phyloP scores from a whole-genome alignment of 2,888 invertebrate genomes.

The Osedax fenrisi region DNA sequence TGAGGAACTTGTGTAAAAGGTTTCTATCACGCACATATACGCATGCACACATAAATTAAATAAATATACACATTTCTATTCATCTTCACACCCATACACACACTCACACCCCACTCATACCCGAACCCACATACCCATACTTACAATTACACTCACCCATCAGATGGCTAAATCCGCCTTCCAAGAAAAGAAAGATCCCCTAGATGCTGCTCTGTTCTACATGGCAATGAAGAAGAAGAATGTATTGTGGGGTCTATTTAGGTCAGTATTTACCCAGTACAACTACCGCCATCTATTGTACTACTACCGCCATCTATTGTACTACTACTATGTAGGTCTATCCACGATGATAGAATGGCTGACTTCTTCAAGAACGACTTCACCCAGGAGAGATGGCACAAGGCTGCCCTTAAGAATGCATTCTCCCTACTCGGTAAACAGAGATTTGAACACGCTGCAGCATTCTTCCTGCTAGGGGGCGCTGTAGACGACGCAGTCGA shows the following conservation, averaged over 20 bases:
- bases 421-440: slow-evolving; percentile 85
- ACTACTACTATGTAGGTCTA: slow-evolving; percentile 55
- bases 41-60: no score
- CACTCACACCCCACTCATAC: no score
- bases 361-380: slow-evolving; percentile 90
- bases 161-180: slow-evolving; percentile 80
- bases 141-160: neutral
- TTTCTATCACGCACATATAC: no score
- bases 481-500: slow-evolving; percentile 87
- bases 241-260: slow-evolving; percentile 83
- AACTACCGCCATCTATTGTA: neutral
- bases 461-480: slow-evolving; percentile 89
- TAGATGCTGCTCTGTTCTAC: slow-evolving; percentile 93
- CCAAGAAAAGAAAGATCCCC: slow-evolving; percentile 77
- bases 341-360: slow-evolving; percentile 79
- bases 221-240: slow-evolving; percentile 95
- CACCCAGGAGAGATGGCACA: slow-evolving; percentile 79
- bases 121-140: no score
- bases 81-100: no score
- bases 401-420: slow-evolving; percentile 92
- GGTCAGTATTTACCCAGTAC: slow-evolving; percentile 45
- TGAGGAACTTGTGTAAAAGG: no score
- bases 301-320: neutral
- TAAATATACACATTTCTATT: no score
- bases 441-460: slow-evolving; percentile 90